Percentiles rank a stretch among this genome's conserved stretches.
Evolutionary conservation across 2,113 vertebrate genomes (phyloP).

Genomic region (Cyanoramphus novaezelandiae): DNA sequence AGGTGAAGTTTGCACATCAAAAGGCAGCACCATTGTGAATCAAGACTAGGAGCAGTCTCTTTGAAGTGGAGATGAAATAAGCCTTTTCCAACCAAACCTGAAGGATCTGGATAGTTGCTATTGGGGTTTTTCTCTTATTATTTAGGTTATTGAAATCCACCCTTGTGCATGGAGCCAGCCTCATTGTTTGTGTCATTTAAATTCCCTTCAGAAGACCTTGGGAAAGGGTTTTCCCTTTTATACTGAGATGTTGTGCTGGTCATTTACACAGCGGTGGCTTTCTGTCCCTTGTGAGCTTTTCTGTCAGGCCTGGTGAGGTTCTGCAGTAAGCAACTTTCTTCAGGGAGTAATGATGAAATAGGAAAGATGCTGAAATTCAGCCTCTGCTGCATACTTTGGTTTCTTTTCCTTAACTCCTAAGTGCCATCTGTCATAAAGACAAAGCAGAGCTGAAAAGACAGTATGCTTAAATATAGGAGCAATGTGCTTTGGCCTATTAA

Average conservation of each 20-base stretch:
- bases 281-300: background rate
- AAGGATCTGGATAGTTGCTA: background rate
- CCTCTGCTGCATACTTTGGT: background rate
- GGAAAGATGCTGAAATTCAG: background rate
- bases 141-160: background rate
- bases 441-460: background rate
- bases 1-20: background rate
- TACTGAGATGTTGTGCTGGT: background rate
- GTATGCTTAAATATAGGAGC: background rate
- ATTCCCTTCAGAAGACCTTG: background rate
- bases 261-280: background rate
- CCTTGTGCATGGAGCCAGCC: background rate
- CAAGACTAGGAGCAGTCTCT: background rate
- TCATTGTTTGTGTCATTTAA: background rate
- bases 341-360: background rate
- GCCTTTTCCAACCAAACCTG: background rate
- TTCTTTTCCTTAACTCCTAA: background rate
- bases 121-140: fast-evolving
- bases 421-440: background rate
- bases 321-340: background rate
- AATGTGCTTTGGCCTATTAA: background rate
- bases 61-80: background rate
- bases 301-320: background rate
- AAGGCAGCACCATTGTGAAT: background rate
- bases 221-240: background rate